These are phyloP conservation scores for Spinus pinus DNA, from an alignment of 2,797 vertebrate genomes.

Conservation along the genomic window DNA sequence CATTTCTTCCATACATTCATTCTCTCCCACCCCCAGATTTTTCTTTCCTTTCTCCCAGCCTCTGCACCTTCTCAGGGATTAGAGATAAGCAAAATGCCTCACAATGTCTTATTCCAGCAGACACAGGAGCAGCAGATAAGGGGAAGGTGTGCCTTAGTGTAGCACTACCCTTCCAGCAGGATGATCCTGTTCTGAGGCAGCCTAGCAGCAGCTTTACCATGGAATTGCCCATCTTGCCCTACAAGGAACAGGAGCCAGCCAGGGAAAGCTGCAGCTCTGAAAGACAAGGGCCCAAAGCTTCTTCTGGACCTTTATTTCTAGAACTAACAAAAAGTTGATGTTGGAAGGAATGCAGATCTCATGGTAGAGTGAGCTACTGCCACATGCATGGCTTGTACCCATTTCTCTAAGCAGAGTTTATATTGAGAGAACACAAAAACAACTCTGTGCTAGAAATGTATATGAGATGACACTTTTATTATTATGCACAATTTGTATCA, in stretches of 20 bases:
- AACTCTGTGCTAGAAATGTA: neutral
- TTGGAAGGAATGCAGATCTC: neutral
- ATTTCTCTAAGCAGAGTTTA: neutral
- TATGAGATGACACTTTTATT: conserved; percentile 28
- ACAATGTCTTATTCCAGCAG: neutral
- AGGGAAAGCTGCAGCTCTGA: neutral
- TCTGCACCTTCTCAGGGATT: neutral
- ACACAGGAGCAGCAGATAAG: neutral
- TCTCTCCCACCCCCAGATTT: neutral
- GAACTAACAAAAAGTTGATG: neutral
- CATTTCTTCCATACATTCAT: neutral
- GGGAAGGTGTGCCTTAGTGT: neutral
- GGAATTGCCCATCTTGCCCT: neutral
- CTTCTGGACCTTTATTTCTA: neutral
- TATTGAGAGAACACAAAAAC: neutral
- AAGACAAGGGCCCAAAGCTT: neutral
- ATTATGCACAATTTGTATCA: neutral
- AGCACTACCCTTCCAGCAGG: neutral
- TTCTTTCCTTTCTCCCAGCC: neutral
- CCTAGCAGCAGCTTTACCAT: neutral
- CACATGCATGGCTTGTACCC: neutral
- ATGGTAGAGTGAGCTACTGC: neutral
- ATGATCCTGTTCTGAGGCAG: neutral
- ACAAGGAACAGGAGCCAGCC: neutral
- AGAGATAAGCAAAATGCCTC: neutral